Evolutionary conservation across 2,113 vertebrate genomes (phyloP).

Genomic region (Pheucticus melanocephalus): DNA sequence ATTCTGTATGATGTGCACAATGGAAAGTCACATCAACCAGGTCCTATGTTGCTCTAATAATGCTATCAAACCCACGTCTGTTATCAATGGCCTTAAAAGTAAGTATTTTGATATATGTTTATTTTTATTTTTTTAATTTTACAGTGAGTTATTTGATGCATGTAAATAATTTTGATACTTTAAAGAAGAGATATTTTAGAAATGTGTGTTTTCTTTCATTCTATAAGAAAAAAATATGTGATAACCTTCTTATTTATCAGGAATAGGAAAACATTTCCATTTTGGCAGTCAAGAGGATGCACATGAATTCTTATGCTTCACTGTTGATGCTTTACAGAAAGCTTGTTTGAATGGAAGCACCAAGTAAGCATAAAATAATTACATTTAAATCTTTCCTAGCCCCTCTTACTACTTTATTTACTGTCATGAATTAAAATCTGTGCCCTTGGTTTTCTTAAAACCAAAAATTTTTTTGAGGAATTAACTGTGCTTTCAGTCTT

Average conservation of each 20-base stretch:
- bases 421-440: not conserved
- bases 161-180: not conserved
- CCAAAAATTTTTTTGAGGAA: not conserved
- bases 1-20: constrained; percentile 98
- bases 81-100: constrained; percentile 93
- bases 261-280: constrained; percentile 93
- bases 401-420: not conserved
- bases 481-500: not conserved
- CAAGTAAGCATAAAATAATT: constrained; percentile 78
- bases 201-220: not conserved
- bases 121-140: not conserved
- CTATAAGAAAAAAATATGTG: not conserved
- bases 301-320: constrained; percentile 94
- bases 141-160: not conserved
- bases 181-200: not conserved
- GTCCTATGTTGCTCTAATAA: constrained; percentile 89
- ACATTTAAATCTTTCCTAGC: not conserved
- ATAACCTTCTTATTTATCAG: constrained; percentile 65
- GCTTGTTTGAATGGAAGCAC: constrained; percentile 89
- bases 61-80: constrained; percentile 89
- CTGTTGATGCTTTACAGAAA: constrained; percentile 96
- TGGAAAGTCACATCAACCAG: constrained; percentile 93
- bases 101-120: constrained; percentile 50
- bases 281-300: constrained; percentile 96
- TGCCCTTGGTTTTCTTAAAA: not conserved